Percentiles rank a stretch among this genome's conserved stretches.
Evolutionary conservation across 2,888 invertebrate genomes (phyloP).

Genomic region (Rhorus exstirpatorius): DNA sequence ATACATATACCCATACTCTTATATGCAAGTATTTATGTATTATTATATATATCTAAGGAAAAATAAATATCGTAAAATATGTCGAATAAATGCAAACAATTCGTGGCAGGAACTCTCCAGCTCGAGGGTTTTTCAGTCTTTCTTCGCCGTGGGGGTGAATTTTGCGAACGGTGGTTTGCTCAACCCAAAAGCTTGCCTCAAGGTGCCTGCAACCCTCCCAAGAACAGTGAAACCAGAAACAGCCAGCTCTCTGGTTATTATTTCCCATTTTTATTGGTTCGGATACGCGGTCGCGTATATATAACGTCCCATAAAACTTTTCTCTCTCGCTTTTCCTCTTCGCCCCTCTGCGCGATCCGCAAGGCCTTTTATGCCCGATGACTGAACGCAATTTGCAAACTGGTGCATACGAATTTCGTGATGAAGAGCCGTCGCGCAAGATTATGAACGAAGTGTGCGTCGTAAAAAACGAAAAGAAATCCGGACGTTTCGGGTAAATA

Average conservation of each 20-base stretch:
- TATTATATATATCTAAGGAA: conserved; percentile 66
- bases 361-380: conserved; percentile 63
- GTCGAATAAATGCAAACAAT: conserved; percentile 84
- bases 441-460: conserved; percentile 42
- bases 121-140: conserved; percentile 58
- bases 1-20: no score
- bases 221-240: conserved; percentile 46
- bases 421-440: conserved; percentile 60
- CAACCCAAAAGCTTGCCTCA: conserved; percentile 39
- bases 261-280: conserved; percentile 82
- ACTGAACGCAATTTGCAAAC: conserved; percentile 77
- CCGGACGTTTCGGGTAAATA: conserved; percentile 30
- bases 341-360: conserved; percentile 10
- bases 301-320: conserved; percentile 77
- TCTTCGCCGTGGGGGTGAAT: conserved; percentile 37
- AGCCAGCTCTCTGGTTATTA: conserved; percentile 77
- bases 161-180: conserved; percentile 46
- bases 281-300: conserved; percentile 73
- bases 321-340: conserved; percentile 50
- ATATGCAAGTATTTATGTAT: not conserved
- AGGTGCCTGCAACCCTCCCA: conserved; percentile 58
- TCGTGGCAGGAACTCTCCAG: conserved; percentile 75
- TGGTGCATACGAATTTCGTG: conserved; percentile 67
- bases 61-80: conserved; percentile 84
- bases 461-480: conserved; percentile 40